phyloP scores from a whole-genome alignment of 2,888 invertebrate genomes.

The Sipha maydis region DNA sequence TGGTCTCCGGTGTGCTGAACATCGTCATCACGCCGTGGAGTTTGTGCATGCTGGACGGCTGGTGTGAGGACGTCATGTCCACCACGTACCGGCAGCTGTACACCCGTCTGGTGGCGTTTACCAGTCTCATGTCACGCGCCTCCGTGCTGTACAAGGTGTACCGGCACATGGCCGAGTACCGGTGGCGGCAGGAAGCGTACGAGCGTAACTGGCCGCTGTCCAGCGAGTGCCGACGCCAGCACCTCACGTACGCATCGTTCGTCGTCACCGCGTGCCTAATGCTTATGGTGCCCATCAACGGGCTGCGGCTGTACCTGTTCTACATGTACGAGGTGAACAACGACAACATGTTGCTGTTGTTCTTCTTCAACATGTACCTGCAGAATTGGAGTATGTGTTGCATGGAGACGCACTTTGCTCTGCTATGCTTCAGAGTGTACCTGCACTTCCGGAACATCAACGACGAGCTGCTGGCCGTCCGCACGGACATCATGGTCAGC shows the following conservation, averaged over 20 bases:
- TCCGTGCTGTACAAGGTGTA: conserved; percentile 1
- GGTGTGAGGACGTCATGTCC: conserved; percentile 42
- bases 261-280: background rate
- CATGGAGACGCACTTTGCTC: conserved; percentile 49
- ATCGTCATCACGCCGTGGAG: conserved; percentile 19
- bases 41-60: conserved; percentile 34
- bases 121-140: conserved; percentile 27
- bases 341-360: background rate
- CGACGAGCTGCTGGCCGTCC: conserved; percentile 19
- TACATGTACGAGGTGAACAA: background rate
- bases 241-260: conserved; percentile 1
- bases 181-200: background rate
- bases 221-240: background rate
- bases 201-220: conserved; percentile 33
- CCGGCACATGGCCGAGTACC: background rate
- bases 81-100: conserved; percentile 43
- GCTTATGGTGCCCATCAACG: conserved; percentile 25
- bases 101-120: conserved; percentile 23
- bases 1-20: conserved; percentile 11
- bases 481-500: conserved; percentile 41
- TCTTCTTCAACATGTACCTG: conserved; percentile 60
- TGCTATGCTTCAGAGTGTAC: conserved; percentile 2
- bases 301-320: conserved; percentile 17
- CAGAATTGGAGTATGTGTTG: conserved; percentile 57
- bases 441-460: conserved; percentile 21